Evolutionary conservation across 2,888 invertebrate species (phyloP).

Genomic region (Drosophila birchii): DNA sequence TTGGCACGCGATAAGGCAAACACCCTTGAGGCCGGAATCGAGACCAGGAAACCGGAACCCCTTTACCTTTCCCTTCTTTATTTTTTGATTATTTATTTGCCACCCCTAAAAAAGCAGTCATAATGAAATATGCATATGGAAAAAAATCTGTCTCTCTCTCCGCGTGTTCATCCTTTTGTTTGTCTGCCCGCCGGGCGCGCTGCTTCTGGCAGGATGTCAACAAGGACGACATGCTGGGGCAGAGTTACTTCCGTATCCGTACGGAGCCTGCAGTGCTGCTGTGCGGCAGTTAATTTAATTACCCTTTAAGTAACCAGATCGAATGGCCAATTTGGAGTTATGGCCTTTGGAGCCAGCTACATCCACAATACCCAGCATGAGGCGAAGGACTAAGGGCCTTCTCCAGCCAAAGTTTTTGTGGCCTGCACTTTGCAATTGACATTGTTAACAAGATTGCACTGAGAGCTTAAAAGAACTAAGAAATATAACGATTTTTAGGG

Average conservation of each 20-base stretch:
- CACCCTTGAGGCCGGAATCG: constrained; percentile 30
- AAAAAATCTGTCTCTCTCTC: constrained; percentile 23
- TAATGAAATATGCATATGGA: constrained; percentile 74
- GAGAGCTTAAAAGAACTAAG: constrained; percentile 42
- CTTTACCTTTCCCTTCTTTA: constrained; percentile 8
- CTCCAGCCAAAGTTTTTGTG: constrained; percentile 15
- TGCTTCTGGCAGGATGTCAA: constrained; percentile 53
- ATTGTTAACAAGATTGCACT: constrained; percentile 18
- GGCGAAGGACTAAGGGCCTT: constrained; percentile 1
- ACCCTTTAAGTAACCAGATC: constrained; percentile 83
- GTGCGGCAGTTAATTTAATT: constrained; percentile 82
- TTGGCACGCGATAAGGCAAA: constrained; percentile 79
- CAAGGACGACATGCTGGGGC: constrained; percentile 55
- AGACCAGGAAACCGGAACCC: constrained; percentile 33
- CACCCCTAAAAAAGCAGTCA: constrained; percentile 55
- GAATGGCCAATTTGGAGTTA: constrained; percentile 75
- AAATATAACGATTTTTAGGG: neutral
- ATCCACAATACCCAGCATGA: constrained; percentile 19
- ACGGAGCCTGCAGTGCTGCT: constrained; percentile 25
- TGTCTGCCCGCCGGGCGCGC: constrained; percentile 21
- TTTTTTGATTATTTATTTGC: constrained; percentile 11
- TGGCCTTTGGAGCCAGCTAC: constrained; percentile 38
- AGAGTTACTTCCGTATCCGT: constrained; percentile 39
- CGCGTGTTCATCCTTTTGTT: constrained; percentile 66
- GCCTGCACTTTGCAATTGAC: constrained; percentile 35